Base-by-base conservation (phyloP, 2,797 vertebrate genomes). In the Decapterus maruadsi region DNA sequence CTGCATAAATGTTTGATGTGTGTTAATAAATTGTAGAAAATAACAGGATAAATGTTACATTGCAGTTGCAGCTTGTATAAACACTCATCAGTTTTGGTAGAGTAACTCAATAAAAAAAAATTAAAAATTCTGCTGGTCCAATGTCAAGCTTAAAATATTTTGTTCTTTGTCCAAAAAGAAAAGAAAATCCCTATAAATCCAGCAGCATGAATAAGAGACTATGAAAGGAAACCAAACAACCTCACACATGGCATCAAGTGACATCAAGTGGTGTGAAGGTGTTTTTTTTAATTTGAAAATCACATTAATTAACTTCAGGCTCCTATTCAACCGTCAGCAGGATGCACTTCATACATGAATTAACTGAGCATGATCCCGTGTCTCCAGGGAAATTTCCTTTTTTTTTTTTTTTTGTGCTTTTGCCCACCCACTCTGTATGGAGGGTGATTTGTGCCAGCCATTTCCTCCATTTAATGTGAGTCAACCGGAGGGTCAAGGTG, bases 371-470 rank as follows among this genome's bases (percentile, higher is more conserved):
- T 22, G 63, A 80, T 83, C 46, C 57, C 40, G 57, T 12, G 61
- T 80, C 84, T 77, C 61, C 0, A n/a, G 72, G 75, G 77, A 81
- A 80, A 85, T 79, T 66, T 65, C 9, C 46, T 58, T 67, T 80
- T 67, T 74, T 61, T 68, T 8, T 2, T 8, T 7, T 0, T 50
- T 58, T 64, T 81, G 62, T 74, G 60, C 69, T 74, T 66, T 68
- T 10, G 3, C 45, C 62, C 22, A 3, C 10, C 38, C 54, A 56
- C 68, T 73, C 60, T 40, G 40, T 51, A 50, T 75, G 70, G 70
- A 46, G 36, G 69, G 45, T 77, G 70, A 70, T 83, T 75, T 75
- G 50, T 73, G 57, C 51, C 78, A 34, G 29, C 36, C 59, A 43
- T 80, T 83, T 71, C 61, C 51, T 19, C 17, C 4, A 8, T 78